Evolutionary conservation across 64 coral and sea anemone species (phyloP).

Genomic region (Acropora yongei): DNA sequence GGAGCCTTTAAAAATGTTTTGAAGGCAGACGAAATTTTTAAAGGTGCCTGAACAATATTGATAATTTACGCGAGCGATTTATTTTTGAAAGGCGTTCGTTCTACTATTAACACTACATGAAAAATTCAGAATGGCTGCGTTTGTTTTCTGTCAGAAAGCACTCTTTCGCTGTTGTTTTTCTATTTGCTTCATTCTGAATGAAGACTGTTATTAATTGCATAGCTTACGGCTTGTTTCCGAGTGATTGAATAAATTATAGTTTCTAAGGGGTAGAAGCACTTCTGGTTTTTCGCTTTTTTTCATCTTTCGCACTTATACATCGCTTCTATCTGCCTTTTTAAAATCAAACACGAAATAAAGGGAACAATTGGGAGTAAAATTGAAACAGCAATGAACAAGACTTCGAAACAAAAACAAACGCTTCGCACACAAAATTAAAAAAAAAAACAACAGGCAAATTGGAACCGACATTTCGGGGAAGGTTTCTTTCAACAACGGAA

Average conservation of each 20-base stretch:
- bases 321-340: background rate
- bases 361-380: background rate
- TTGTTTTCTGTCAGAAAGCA: constrained; percentile 40
- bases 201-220: constrained; percentile 66
- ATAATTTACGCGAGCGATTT: background rate
- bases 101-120: constrained; percentile 38
- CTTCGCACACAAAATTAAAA: background rate
- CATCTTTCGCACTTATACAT: background rate
- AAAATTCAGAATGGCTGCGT: constrained; percentile 34
- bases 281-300: no score
- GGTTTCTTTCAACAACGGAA: background rate
- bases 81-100: background rate
- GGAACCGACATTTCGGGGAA: background rate
- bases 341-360: background rate
- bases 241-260: constrained; percentile 93
- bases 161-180: constrained; percentile 33
- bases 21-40: background rate
- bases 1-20: background rate
- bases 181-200: constrained; percentile 73
- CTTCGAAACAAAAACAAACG: constrained; percentile 15
- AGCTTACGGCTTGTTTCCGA: constrained; percentile 79
- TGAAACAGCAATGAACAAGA: background rate
- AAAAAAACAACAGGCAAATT: background rate
- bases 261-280: constrained; percentile 23
- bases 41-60: background rate